Conservation (phyloP, 2,113 vertebrate genomes). For the Ariopsis seemanni region DNA sequence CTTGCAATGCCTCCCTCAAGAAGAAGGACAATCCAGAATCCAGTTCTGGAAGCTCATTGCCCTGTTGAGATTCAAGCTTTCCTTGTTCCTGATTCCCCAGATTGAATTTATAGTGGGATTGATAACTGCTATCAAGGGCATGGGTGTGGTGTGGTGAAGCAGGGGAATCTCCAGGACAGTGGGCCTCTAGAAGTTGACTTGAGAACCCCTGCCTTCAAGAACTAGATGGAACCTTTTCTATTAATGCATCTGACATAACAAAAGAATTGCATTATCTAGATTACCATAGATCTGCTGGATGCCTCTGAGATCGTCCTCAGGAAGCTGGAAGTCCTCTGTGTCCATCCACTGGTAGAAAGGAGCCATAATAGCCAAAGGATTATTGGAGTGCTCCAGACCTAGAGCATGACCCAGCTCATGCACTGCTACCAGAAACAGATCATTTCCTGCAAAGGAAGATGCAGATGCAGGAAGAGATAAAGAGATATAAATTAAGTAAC, state of each 20-base stretch:
- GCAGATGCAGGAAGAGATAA: not conserved
- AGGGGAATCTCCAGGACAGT: not conserved
- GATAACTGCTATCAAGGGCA: not conserved
- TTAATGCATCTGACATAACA: not conserved
- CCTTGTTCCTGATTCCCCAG: not conserved
- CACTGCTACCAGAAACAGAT: constrained; percentile 92
- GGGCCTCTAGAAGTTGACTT: not conserved
- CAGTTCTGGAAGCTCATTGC: not conserved
- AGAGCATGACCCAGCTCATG: constrained; percentile 92
- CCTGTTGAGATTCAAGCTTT: not conserved
- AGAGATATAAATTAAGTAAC: constrained; percentile 22
- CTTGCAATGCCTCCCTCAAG: not conserved
- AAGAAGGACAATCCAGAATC: not conserved
- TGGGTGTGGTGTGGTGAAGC: not conserved
- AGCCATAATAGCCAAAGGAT: constrained; percentile 95
- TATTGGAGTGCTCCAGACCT: constrained; percentile 94
- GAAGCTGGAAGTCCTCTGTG: constrained; percentile 89
- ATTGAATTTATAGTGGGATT: not conserved
- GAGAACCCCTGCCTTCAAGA: not conserved
- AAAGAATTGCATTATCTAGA: not conserved
- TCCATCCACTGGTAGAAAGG: constrained; percentile 99
- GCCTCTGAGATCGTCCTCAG: constrained; percentile 87
- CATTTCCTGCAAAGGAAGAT: constrained; percentile 78
- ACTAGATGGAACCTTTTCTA: not conserved
- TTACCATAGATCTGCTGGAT: constrained; percentile 96